phyloP scores from a whole-genome alignment of 2,113 vertebrate genomes.

The Macrotis lagotis region DNA sequence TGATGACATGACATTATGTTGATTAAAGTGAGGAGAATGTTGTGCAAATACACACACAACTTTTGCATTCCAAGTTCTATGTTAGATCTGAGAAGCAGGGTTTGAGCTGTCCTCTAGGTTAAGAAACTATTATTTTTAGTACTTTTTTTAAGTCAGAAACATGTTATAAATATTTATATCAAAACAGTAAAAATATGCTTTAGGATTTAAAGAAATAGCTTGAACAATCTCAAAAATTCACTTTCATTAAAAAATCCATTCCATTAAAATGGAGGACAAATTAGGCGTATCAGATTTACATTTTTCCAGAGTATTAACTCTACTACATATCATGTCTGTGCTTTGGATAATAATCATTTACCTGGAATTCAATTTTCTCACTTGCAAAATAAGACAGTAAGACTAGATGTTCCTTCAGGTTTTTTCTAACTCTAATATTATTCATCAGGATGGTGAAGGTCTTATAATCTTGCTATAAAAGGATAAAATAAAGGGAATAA shows the following conservation, averaged over 20 bases:
- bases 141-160: background rate
- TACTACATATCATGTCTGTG: background rate
- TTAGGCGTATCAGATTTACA: background rate
- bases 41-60: too few species aligned
- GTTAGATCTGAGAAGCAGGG: background rate
- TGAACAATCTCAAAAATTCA: background rate
- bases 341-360: background rate
- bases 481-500: background rate
- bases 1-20: too few species aligned
- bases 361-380: background rate
- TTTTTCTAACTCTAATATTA: background rate
- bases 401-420: background rate
- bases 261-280: background rate
- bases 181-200: background rate
- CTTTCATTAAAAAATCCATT: background rate
- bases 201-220: background rate
- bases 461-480: background rate
- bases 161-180: background rate
- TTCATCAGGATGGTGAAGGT: background rate
- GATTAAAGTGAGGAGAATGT: too few species aligned
- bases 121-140: background rate
- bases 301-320: background rate
- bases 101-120: background rate
- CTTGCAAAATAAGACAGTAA: background rate
- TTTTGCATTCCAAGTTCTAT: background rate